Evolutionary conservation across 1,140 invertebrate genomes (phyloP), one percentile per base, ranked within the genome.

Genomic region (Drosophila watanabei): DNA sequence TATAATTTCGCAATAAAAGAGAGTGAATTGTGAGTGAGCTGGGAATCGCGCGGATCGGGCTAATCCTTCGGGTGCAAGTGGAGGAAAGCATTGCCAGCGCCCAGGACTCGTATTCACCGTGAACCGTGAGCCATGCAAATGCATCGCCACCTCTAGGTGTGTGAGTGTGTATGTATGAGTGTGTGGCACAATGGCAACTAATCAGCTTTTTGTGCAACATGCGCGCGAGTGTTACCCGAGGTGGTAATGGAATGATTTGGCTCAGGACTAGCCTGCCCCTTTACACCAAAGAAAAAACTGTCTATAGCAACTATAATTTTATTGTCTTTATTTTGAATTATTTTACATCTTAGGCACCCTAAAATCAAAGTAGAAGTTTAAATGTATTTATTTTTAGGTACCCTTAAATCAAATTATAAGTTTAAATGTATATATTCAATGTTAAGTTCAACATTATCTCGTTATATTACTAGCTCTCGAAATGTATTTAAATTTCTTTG

Each of bases 141-240:
- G 57, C 75, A 54, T 39, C 46, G 20, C 11, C 48, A 51, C 35
- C 43, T 45, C 16, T 61, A 18, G 9, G 20, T 41, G 6, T 13
- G 30, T 16, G 10, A 4, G 14, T 49, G 54, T 56, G 61, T 41
- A 48, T 28, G 54, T 51, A 62, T 32, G 35, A 24, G 18, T 56
- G 56, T 46, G 54, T 33, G 56, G 46, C 61, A 75, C 82, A 77
- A 80, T 73, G 58, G 77, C 69, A 84, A 89, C 85, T 89, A 88
- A 88, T 88, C 86, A 88, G 84, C 78, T 80, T 89, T 88, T 80
- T 78, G 75, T 68, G 70, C 66, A 79, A 75, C 79, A 82, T 61
- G 61, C 75, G 60, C 66, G 71, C 66, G 65, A 43, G 56, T 32
- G 46, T 68, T 20, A 45, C 69, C 69, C 56, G 52, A 79, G 85